phyloP scores from a whole-genome alignment of 1,140 invertebrate genomes.

The Drosophila guanche region DNA sequence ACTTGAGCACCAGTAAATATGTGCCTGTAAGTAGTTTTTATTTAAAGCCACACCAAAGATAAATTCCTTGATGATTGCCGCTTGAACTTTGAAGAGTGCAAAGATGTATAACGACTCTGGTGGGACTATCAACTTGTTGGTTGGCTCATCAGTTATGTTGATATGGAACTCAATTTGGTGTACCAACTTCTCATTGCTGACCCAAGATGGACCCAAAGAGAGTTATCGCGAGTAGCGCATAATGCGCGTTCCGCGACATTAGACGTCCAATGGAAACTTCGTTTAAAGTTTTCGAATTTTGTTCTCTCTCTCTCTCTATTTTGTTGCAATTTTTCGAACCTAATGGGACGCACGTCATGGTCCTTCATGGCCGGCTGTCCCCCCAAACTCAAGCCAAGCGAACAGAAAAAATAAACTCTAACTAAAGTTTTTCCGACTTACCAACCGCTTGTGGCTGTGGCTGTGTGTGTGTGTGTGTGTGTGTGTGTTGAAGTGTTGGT shows the following conservation, averaged over 20 bases:
- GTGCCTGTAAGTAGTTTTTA: background rate
- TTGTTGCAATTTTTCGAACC: constrained; percentile 43
- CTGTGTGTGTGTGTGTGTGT: background rate
- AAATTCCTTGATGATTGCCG: constrained; percentile 13
- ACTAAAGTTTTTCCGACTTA: constrained; percentile 19
- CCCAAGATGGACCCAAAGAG: no score
- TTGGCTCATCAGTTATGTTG: background rate
- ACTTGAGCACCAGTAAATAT: no score
- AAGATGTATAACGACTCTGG: background rate
- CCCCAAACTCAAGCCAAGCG: constrained; percentile 1
- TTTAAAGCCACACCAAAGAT: background rate
- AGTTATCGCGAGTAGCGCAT: background rate
- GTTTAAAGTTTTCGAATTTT: constrained; percentile 19
- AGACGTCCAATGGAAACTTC: constrained; percentile 21
- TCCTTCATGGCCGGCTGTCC: constrained; percentile 26
- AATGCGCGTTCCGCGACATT: constrained; percentile 20
- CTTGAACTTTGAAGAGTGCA: constrained; percentile 40
- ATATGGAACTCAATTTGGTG: background rate
- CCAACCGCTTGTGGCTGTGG: background rate
- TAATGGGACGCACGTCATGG: constrained; percentile 49
- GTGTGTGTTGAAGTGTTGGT: background rate
- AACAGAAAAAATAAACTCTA: constrained; percentile 18
- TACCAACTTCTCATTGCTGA: background rate
- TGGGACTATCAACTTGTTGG: no score
- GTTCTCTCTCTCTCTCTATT: constrained; percentile 23